Evolutionary conservation across 2,113 vertebrate species (phyloP).

Genomic region (Paramormyrops kingsleyae): DNA sequence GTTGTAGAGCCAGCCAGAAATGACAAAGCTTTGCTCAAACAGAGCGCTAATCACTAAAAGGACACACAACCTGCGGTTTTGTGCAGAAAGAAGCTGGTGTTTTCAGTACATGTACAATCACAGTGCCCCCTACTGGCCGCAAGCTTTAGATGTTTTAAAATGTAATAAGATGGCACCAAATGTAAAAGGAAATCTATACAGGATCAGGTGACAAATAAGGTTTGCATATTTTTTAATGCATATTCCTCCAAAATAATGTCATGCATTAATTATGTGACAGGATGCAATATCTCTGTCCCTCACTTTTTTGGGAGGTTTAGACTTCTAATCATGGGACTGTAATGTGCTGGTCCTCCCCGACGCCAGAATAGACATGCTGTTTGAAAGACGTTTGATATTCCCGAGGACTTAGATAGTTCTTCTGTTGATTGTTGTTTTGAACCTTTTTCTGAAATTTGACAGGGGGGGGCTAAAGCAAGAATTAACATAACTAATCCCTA

Average conservation of each 20-base stretch:
- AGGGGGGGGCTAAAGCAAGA: too few relatives aligned
- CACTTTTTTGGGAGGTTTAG: not conserved
- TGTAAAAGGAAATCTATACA: not conserved
- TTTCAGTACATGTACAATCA: not conserved
- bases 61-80: not conserved
- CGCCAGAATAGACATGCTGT: not conserved
- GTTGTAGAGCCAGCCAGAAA: not conserved
- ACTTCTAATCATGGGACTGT: not conserved
- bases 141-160: not conserved
- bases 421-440: not conserved
- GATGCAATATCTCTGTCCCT: not conserved
- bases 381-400: not conserved
- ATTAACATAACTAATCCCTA: not conserved
- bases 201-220: not conserved
- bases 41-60: slow-evolving; percentile 1
- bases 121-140: slow-evolving; percentile 12
- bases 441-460: not conserved
- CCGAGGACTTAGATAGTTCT: not conserved
- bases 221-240: not conserved
- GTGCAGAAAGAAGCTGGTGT: not conserved
- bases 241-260: not conserved
- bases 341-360: not conserved
- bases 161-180: not conserved
- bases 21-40: slow-evolving; percentile 16
- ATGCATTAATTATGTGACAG: not conserved